phyloP scores from a whole-genome alignment of 2,113 vertebrate genomes.

The Tapirus terrestris region DNA sequence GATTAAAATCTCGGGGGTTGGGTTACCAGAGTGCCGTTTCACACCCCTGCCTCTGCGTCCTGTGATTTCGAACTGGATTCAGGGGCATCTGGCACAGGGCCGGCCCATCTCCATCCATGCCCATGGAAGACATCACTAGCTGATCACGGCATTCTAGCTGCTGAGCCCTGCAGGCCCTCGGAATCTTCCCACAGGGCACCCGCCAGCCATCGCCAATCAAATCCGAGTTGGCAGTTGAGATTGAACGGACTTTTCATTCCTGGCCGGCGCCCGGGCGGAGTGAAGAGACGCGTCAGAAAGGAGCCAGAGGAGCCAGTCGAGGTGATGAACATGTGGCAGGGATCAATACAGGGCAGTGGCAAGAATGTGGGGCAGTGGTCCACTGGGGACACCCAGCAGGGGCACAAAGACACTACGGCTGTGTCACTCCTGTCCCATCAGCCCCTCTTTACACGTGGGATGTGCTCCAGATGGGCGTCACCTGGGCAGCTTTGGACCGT shows the following conservation, averaged over 20 bases:
- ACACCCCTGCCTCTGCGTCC: neutral
- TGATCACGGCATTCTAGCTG: neutral
- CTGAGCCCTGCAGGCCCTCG: neutral
- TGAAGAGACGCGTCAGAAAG: neutral
- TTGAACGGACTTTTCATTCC: constrained; percentile 69
- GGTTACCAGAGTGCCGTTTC: neutral
- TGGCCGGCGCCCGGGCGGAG: neutral
- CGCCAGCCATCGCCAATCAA: constrained; percentile 67
- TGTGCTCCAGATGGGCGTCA: neutral
- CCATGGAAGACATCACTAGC: constrained; percentile 64
- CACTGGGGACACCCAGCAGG: rapidly evolving
- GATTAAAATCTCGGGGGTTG: neutral
- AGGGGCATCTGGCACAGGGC: neutral
- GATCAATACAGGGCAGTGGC: neutral
- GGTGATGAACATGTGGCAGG: neutral
- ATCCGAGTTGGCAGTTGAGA: constrained; percentile 72
- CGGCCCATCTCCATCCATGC: neutral
- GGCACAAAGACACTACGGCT: neutral
- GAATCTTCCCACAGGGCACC: constrained; percentile 56
- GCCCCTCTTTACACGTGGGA: neutral
- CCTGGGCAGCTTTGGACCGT: neutral
- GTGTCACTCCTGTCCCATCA: neutral
- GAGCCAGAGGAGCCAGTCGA: neutral
- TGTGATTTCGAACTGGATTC: neutral
- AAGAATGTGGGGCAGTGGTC: neutral